A percentile compares a stretch with the other conserved stretches of the same genome.
phyloP scores from a whole-genome alignment of 2,888 invertebrate species.

The Bombylius discolor region DNA sequence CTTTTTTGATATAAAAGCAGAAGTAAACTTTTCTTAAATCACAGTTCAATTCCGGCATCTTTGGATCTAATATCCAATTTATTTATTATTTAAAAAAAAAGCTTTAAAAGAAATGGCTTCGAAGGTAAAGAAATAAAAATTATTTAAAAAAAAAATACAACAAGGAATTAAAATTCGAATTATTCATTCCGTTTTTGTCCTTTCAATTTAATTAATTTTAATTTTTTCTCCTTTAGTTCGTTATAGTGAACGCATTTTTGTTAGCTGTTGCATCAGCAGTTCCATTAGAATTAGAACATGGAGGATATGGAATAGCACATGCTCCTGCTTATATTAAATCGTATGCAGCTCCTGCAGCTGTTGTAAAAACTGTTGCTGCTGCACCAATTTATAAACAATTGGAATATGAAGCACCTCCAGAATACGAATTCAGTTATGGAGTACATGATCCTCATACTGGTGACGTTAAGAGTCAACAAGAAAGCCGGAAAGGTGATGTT shows the following conservation, averaged over 20 bases:
- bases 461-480: conserved; percentile 41
- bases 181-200: too few species aligned
- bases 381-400: conserved; percentile 15
- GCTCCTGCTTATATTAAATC: not conserved
- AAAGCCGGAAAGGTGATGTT: conserved; percentile 39
- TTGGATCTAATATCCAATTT: too few species aligned
- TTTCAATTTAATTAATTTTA: too few species aligned
- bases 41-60: not conserved
- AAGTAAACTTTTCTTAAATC: not conserved
- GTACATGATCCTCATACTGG: conserved; percentile 41
- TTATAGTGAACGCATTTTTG: conserved; percentile 1
- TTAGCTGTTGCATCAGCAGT: conserved; percentile 4
- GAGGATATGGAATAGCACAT: not conserved
- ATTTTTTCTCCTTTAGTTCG: too few species aligned
- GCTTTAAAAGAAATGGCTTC: too few species aligned
- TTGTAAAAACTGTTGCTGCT: conserved; percentile 7
- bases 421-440: conserved; percentile 39
- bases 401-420: conserved; percentile 34
- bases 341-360: conserved; percentile 7
- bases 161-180: too few species aligned
- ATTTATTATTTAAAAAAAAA: too few species aligned
- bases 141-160: too few species aligned
- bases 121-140: too few species aligned
- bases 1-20: not conserved
- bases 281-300: conserved; percentile 4